Base-by-base conservation (phyloP, 2,797 vertebrate genomes). In the Sebastes oblongus region DNA sequence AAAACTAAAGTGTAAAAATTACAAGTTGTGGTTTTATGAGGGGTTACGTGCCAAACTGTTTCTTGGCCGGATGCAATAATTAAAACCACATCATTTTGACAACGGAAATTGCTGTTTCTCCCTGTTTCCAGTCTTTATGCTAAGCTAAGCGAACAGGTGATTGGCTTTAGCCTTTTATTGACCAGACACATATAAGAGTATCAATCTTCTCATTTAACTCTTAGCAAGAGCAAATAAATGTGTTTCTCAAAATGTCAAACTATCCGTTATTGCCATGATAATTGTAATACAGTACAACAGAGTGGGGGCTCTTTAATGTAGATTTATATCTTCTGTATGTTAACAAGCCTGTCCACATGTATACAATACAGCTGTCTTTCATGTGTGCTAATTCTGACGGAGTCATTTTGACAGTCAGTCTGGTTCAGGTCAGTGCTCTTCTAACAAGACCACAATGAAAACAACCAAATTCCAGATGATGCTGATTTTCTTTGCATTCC, bases 351-450 rank as follows among this genome's bases (percentile, higher is more conserved):
- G 71, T 76, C 80, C 66, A 50, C 24, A 13, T 60, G 65, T 16
- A 32, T 78, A 4, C 11, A 39, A 3, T 27, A 3, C 70, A 77
- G 36, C 56, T 84, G 55, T 32, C 70, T 90, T 81, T 84, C 61
- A 87, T 84, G 76, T 87, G 86, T 22, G 18, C 12, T 50, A 4
- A n/a, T 22, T 79, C 56, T 27, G 52, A 82, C 6, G 5, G 20
- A 64, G 36, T 34, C 42, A 46, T 3, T 27, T 39, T 56, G 3
- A 65, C 52, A 29, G 55, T 82, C 30, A n/a, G 34, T 85, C 77
- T 86, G 72, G 58, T 79, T 84, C 81, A 14, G 59, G 74, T 85
- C 74, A 68, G 25, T 52, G 61, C 46, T 79, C 54, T 27, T 79
- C 54, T 30, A 42, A 59, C 52, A 55, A 59, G 59, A 75, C 60